Percentiles rank a stretch among this genome's conserved stretches.
phyloP scores from a whole-genome alignment of 1,140 invertebrate genomes.

The Drosophila arawakana region DNA sequence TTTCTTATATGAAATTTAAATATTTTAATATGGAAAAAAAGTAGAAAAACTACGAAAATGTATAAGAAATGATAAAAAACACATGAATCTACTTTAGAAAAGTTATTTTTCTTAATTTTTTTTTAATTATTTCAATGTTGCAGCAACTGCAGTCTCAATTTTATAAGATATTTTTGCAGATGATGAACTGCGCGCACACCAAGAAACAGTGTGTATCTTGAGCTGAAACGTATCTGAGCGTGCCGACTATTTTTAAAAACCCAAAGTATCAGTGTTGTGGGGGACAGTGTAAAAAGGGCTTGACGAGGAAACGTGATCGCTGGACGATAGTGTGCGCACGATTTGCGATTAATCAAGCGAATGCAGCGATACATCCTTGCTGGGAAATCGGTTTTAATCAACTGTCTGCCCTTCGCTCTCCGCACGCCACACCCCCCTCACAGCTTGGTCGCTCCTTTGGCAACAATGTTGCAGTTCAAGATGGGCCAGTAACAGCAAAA shows the following conservation, averaged over 20 bases:
- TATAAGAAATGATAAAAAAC: no score
- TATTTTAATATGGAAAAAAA: no score
- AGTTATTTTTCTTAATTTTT: no score
- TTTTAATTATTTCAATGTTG: no score
- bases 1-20: no score
- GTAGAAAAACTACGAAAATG: no score
- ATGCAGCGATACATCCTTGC: slow-evolving; percentile 62
- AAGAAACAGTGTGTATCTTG: neutral
- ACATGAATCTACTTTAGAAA: no score
- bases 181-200: neutral
- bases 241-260: slow-evolving; percentile 66
- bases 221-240: slow-evolving; percentile 12
- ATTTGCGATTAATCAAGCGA: slow-evolving; percentile 79
- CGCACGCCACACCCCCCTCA: no score
- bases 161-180: neutral
- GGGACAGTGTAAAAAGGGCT: slow-evolving; percentile 17
- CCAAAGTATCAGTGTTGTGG: slow-evolving; percentile 6
- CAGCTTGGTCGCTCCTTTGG: slow-evolving; percentile 8
- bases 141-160: no score
- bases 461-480: slow-evolving; percentile 24
- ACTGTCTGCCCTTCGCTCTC: neutral
- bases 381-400: slow-evolving; percentile 75
- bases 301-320: slow-evolving; percentile 67
- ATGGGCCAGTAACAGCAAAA: slow-evolving; percentile 2
- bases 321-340: slow-evolving; percentile 73